Base-by-base conservation (phyloP, 2,888 invertebrate genomes). In the Cephus pulcher region DNA sequence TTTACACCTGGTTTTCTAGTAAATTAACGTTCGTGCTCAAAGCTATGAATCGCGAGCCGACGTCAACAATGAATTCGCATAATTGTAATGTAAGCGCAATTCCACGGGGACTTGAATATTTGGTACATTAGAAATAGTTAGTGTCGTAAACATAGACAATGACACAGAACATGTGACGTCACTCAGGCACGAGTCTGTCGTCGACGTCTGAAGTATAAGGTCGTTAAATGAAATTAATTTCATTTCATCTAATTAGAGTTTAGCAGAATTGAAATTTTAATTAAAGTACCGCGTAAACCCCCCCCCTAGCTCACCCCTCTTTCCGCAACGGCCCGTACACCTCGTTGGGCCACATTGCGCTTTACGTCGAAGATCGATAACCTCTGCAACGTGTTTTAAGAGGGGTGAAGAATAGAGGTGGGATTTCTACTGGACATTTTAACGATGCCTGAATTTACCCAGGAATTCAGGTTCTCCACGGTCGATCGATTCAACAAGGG, bases 251-350 rank as follows among this genome's bases (percentile, higher is more conserved):
- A 69, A 76, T 56, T 68, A 34, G 34, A 33, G 69, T 73, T 73
- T 33, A 68, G 69, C 76, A 33, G 76, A 71, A 79, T 76, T 74
- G 32, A 79, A 76, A 34, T 76, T 69, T 74, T 70, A 40, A 74
- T 68, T 75, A 69, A 78, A 79, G 56, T 23, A 56, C 56, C 23
- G 56, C 56, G 40, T 40, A 40, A 40, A 6, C 40, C 40, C 12
- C 40, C 4, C 40, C 6, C 6, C 9, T 2, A 2, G 2, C 9
- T 56, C 56, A 0, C 23, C 56, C 56, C 56, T 9, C 56, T 56
- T 56, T 2, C 56, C 56, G 23, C 23, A 23, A 23, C 23, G 56
- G 1, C 56, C 23, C 40, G 15, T 56, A 56, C 56, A 56, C 56
- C 56, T 56, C 56, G 56, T 23, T 15, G 9, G 23, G 56, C 56